Evolutionary conservation across 1,140 invertebrate genomes (phyloP), one percentile per base, ranked within the genome.

Genomic region (Drosophila repletoides): DNA sequence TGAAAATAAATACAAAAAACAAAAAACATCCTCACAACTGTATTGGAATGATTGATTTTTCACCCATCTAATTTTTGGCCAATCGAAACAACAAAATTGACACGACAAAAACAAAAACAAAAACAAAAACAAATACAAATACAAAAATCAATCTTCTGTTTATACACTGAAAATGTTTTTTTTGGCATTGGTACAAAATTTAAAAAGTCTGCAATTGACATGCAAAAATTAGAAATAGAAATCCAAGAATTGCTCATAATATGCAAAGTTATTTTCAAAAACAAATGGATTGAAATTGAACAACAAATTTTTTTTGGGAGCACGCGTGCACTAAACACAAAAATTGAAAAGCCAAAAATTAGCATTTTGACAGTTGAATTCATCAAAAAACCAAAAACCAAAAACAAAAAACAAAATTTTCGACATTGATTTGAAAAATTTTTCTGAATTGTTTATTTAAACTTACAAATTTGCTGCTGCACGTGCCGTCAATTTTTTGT

Each of bases 141-240:
- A n/a, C n/a, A n/a, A n/a, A n/a, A n/a, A n/a, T n/a, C n/a, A n/a
- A n/a, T n/a, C n/a, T n/a, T n/a, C n/a, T n/a, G n/a, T n/a, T n/a
- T n/a, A n/a, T n/a, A n/a, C n/a, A 61, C 43, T 73, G 59, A 34
- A 72, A 79, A 86, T 76, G 71, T 72, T 75, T 72, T 84, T 68
- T 63, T 84, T 84, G 80, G 74, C 71, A 69, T 59, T 72, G 51
- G 51, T 67, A 56, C 67, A 73, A 75, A 75, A 72, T 59, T 70
- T 17, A 38, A 40, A 64, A 70, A 70, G 60, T 15, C 65, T 64
- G 22, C 58, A 38, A 61, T 45, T 67, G 45, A 33, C 64, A 46
- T 26, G 45, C 26, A 49, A 14, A 38, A 31, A 59, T 34, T 36
- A 22, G 14, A 34, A 24, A 55, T 22, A 5, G 26, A 55, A 59